Evolutionary conservation across 2,888 invertebrate species (phyloP).

Genomic region (Chloroclysta siterata): DNA sequence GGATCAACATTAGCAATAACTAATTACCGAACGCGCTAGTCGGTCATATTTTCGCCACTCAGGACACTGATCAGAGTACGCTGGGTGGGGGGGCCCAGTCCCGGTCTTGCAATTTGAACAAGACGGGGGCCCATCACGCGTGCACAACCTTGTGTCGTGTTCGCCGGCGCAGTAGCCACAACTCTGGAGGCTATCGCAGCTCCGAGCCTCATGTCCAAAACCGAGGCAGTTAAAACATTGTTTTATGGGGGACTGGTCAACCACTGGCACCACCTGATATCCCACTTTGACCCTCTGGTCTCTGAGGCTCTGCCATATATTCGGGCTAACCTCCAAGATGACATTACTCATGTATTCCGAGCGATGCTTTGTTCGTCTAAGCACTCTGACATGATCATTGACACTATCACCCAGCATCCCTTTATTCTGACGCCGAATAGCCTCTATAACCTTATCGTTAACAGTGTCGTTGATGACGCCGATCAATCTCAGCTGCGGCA

Average conservation of each 20-base stretch:
- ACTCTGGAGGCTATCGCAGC: not conserved
- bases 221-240: conserved; percentile 1
- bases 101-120: too few relatives aligned
- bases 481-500: not conserved
- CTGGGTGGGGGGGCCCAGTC: too few relatives aligned
- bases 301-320: not conserved
- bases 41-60: too few relatives aligned
- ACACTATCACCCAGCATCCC: not conserved
- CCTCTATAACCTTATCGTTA: conserved; percentile 1
- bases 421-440: not conserved
- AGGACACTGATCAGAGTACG: too few relatives aligned
- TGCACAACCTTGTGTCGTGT: conserved; percentile 6
- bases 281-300: conserved; percentile 5
- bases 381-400: not conserved
- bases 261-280: not conserved
- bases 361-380: not conserved
- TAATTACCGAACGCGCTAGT: too few relatives aligned
- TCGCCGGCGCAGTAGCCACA: conserved; percentile 2
- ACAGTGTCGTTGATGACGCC: not conserved
- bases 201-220: conserved; percentile 3
- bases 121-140: too few relatives aligned
- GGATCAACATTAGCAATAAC: too few relatives aligned
- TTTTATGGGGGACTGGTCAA: conserved; percentile 2
- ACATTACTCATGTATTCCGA: not conserved
- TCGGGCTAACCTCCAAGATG: not conserved